Evolutionary conservation across 2,888 invertebrate genomes (phyloP).

Genomic region (Drosophila peninsularis): DNA sequence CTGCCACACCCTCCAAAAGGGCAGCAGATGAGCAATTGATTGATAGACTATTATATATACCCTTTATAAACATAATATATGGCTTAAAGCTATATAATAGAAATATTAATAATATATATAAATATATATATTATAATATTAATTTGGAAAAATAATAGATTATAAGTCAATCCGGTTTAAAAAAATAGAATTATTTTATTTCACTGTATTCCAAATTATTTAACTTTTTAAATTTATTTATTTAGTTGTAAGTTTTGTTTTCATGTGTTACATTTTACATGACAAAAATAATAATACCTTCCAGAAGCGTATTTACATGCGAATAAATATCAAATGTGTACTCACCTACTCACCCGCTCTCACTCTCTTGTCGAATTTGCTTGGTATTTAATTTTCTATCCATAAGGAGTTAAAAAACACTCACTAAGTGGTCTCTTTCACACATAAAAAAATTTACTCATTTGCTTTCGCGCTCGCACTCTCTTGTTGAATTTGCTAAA

Average conservation of each 20-base stretch:
- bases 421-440: no score
- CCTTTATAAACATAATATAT: background rate
- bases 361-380: background rate
- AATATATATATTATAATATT: no score
- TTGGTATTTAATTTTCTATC: background rate
- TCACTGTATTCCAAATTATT: no score
- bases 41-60: background rate
- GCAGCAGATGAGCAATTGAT: background rate
- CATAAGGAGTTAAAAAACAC: background rate
- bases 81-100: no score
- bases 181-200: no score
- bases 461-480: background rate
- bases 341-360: background rate
- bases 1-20: constrained; percentile 18
- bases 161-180: no score
- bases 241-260: background rate
- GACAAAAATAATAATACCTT: no score
- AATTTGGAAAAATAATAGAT: no score
- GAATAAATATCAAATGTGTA: background rate
- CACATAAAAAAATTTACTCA: background rate
- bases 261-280: background rate
- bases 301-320: background rate
- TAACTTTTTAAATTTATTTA: background rate
- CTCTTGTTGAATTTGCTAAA: background rate
- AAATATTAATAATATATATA: no score